These are phyloP conservation scores for Diplazon laetatorius DNA, from an alignment of 2,888 invertebrate genomes.

Conservation along the genomic window DNA sequence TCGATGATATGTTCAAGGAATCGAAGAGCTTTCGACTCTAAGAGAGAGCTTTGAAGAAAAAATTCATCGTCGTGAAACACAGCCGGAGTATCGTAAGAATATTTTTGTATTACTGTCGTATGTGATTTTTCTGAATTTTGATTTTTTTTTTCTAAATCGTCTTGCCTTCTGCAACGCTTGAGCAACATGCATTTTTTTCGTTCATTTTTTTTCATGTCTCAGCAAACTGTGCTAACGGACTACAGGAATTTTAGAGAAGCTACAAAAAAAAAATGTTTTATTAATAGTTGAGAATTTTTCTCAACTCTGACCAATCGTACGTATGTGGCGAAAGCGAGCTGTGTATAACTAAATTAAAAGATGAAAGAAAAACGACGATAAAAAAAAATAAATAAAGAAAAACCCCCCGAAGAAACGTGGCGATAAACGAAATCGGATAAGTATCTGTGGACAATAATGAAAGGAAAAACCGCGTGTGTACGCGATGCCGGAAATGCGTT, in stretches of 20 bases:
- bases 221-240: conserved; percentile 40
- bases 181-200: conserved; percentile 28
- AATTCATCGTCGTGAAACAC: background rate
- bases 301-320: conserved; percentile 58
- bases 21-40: background rate
- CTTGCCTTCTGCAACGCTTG: conserved; percentile 22
- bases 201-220: conserved; percentile 38
- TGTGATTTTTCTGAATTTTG: background rate
- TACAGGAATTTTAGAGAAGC: conserved; percentile 45
- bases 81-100: background rate
- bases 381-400: conserved; percentile 29
- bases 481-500: conserved; percentile 39
- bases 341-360: conserved; percentile 47
- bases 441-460: conserved; percentile 67
- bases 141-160: conserved; percentile 4
- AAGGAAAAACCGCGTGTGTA: conserved; percentile 48
- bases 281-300: conserved; percentile 51
- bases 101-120: conserved; percentile 21
- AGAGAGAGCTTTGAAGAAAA: background rate
- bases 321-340: conserved; percentile 47
- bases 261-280: conserved; percentile 14
- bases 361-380: conserved; percentile 31
- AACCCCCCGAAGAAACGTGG: conserved; percentile 9
- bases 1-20: background rate
- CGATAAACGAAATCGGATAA: conserved; percentile 52